Conservation (phyloP, 2,797 vertebrate genomes). For the Channa striata region DNA sequence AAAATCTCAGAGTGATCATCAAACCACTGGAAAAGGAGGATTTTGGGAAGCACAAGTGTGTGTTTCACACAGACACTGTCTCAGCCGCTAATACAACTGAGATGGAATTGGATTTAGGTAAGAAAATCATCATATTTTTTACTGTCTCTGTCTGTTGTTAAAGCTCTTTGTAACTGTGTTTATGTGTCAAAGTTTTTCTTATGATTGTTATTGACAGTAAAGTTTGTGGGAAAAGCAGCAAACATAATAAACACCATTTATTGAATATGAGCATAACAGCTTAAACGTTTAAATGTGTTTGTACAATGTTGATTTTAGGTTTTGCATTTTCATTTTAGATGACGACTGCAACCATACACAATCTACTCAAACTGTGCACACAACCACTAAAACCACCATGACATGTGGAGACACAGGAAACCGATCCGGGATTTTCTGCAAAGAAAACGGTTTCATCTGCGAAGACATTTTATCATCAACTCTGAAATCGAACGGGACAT, state of each 20-base stretch:
- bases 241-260: no score
- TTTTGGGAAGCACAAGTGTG: rapidly evolving
- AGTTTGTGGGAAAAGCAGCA: no score
- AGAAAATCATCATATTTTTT: neutral
- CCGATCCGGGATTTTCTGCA: conserved; percentile 4
- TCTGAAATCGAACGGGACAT: neutral
- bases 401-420: neutral
- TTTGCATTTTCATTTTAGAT: neutral
- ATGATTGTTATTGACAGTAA: no score
- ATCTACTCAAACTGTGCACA: neutral
- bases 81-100: rapidly evolving
- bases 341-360: rapidly evolving
- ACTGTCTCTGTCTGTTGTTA: neutral
- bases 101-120: neutral
- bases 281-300: no score
- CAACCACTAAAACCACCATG: neutral
- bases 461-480: neutral
- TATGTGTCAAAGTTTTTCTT: no score
- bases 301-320: no score
- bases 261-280: no score
- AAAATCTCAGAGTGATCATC: neutral
- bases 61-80: rapidly evolving
- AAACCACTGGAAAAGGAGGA: rapidly evolving
- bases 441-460: neutral
- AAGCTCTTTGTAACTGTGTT: no score